Percentiles rank a stretch among this genome's conserved stretches.
These are phyloP conservation scores for Ridgeia piscesae DNA, from an alignment of 1,140 invertebrate species.

Conservation along the genomic window DNA sequence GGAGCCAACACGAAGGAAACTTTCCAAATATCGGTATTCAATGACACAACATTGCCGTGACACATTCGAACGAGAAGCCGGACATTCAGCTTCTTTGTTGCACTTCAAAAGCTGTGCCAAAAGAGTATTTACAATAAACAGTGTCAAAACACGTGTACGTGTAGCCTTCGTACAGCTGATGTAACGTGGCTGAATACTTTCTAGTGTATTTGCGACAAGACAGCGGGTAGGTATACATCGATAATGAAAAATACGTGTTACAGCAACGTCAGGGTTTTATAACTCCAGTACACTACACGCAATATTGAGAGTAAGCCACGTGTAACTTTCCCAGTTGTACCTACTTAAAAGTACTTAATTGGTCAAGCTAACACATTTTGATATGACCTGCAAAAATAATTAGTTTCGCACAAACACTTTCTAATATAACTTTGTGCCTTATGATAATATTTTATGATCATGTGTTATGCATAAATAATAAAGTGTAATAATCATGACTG, in stretches of 20 bases:
- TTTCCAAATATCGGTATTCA: not conserved
- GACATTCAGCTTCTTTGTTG: not conserved
- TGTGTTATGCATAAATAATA: too few species aligned
- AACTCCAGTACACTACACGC: not conserved
- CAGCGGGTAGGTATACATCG: not conserved
- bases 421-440: too few species aligned
- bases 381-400: too few species aligned
- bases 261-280: not conserved
- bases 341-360: not conserved
- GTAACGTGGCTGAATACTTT: not conserved
- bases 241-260: not conserved
- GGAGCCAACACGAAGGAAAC: not conserved
- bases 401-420: too few species aligned
- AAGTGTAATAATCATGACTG: too few species aligned
- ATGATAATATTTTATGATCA: too few species aligned
- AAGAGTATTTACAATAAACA: not conserved
- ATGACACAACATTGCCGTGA: not conserved
- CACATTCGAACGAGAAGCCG: not conserved
- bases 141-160: not conserved
- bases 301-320: not conserved
- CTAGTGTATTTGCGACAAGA: not conserved
- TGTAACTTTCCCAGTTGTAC: not conserved
- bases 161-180: not conserved
- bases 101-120: not conserved
- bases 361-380: too few species aligned